Percentiles rank a stretch among this genome's conserved stretches.
Conservation (phyloP, 2,113 vertebrate genomes). For the Heterocephalus glaber region DNA sequence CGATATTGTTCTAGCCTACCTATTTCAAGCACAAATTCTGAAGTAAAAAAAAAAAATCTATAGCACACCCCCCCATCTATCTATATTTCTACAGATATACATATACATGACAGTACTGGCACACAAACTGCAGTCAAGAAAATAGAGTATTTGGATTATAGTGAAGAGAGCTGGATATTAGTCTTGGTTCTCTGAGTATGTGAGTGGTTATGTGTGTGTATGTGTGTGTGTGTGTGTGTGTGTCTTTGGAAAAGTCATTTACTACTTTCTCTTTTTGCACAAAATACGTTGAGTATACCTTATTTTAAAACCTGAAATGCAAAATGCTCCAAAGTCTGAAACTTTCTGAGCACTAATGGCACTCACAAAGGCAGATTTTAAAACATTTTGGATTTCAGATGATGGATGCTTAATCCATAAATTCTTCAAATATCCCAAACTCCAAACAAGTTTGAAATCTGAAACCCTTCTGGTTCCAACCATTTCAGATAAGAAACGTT, state of each 20-base stretch:
- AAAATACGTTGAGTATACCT: neutral
- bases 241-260: neutral
- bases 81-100: rapidly evolving
- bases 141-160: rapidly evolving
- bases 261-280: neutral
- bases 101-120: rapidly evolving
- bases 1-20: neutral
- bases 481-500: neutral
- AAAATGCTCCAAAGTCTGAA: neutral
- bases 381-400: neutral
- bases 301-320: neutral
- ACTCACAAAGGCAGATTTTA: neutral
- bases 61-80: rapidly evolving
- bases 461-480: neutral
- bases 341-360: neutral
- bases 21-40: neutral
- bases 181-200: neutral
- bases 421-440: neutral
- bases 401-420: neutral
- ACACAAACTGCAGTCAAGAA: neutral
- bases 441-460: neutral
- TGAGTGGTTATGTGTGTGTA: neutral
- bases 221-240: no score
- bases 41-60: neutral
- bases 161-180: neutral